Conservation (phyloP, 2,888 invertebrate species). For the Caenorhabditis sinica region DNA sequence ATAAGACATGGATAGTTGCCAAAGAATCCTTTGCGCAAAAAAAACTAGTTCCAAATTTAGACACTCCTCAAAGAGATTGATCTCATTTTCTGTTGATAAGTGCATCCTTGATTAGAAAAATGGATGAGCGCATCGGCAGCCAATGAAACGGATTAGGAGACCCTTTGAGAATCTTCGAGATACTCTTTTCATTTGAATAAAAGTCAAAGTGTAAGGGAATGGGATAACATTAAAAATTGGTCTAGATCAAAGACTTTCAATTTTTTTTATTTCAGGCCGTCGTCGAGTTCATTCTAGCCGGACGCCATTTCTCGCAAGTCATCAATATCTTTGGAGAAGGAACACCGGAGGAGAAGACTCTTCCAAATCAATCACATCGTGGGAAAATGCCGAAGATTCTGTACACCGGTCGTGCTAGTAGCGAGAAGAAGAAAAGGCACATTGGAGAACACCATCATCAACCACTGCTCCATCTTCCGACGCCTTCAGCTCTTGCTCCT, state of each 20-base stretch:
- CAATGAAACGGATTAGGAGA: slow-evolving; percentile 19
- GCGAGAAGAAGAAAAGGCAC: slow-evolving; percentile 49
- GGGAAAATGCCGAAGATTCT: slow-evolving; percentile 49
- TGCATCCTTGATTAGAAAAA: slow-evolving; percentile 13
- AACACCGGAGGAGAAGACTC: slow-evolving; percentile 50
- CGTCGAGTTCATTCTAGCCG: slow-evolving; percentile 75
- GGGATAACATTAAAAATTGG: not conserved
- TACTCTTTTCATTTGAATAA: slow-evolving; percentile 4
- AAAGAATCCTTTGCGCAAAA: too few species aligned
- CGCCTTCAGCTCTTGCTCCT: slow-evolving; percentile 1
- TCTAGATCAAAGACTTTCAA: slow-evolving; percentile 8
- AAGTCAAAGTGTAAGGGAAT: not conserved
- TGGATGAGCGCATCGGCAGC: slow-evolving; percentile 8
- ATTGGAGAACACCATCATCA: slow-evolving; percentile 28
- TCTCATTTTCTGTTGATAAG: slow-evolving; percentile 35
- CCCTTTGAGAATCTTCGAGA: slow-evolving; percentile 4
- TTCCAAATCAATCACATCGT: slow-evolving; percentile 42
- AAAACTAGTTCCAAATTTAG: not conserved
- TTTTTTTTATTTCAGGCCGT: slow-evolving; percentile 71
- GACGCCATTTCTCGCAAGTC: slow-evolving; percentile 73
- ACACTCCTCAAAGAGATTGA: not conserved
- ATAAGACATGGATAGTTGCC: too few species aligned
- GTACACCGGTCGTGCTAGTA: slow-evolving; percentile 49
- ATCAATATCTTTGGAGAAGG: slow-evolving; percentile 75
- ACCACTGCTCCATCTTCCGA: slow-evolving; percentile 17